Evolutionary conservation across 2,113 vertebrate genomes (phyloP).

Genomic region (Ceratotherium simum): DNA sequence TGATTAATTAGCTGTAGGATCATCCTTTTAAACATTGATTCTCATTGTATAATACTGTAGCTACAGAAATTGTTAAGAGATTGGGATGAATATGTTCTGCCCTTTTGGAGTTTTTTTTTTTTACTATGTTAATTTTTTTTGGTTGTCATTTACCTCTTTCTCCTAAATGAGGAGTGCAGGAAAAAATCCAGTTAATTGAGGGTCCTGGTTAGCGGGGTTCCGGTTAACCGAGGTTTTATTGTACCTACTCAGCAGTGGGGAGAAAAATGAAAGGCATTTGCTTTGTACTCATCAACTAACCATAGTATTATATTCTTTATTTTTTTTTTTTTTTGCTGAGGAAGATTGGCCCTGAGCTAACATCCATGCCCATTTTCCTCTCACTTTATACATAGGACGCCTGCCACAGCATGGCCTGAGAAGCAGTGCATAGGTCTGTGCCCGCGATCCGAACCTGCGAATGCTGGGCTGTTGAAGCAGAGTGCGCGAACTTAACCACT

Average conservation of each 20-base stretch:
- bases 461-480: too few species aligned
- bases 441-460: too few species aligned
- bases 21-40: conserved; percentile 63
- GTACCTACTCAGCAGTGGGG: conserved; percentile 72
- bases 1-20: conserved; percentile 22
- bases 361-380: too few species aligned
- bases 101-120: neutral
- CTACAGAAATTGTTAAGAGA: conserved; percentile 33
- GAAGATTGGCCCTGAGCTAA: too few species aligned
- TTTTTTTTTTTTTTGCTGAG: too few species aligned
- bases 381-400: too few species aligned
- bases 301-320: conserved; percentile 38
- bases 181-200: conserved; percentile 75
- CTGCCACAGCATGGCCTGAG: too few species aligned
- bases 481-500: too few species aligned
- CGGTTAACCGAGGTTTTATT: conserved; percentile 78
- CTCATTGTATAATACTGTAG: neutral
- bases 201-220: conserved; percentile 66
- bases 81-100: conserved; percentile 28
- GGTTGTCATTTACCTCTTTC: conserved; percentile 74
- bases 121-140: conserved; percentile 56
- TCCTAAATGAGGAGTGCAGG: conserved; percentile 72
- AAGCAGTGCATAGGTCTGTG: too few species aligned
- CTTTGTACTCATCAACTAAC: conserved; percentile 58
- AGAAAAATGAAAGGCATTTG: conserved; percentile 69